Percentiles rank a stretch among this genome's conserved stretches.
Conservation (phyloP, 2,113 vertebrate species). For the Ptilonorhynchus violaceus region DNA sequence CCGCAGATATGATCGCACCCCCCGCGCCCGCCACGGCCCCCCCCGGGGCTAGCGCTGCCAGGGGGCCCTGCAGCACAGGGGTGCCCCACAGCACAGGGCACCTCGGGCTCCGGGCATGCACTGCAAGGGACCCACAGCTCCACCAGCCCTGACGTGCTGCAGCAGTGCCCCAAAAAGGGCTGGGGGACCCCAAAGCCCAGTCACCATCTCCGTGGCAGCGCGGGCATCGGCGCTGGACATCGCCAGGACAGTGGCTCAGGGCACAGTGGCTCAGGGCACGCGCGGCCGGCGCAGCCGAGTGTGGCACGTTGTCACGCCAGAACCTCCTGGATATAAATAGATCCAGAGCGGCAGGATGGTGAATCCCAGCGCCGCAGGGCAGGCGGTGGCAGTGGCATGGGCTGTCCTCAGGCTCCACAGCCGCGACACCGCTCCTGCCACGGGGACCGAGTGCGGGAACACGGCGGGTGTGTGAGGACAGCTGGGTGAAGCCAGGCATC, state of each 20-base stretch:
- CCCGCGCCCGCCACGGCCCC: neutral
- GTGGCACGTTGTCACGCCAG: conserved; percentile 8
- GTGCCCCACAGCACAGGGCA: neutral
- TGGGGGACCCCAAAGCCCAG: neutral
- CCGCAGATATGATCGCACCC: conserved; percentile 51
- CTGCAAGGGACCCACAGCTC: neutral
- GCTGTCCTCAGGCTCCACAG: neutral
- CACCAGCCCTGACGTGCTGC: fast-evolving
- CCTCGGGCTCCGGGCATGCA: neutral
- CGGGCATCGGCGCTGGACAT: neutral
- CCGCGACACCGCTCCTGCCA: neutral
- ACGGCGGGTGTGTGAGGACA: neutral
- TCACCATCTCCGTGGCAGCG: neutral
- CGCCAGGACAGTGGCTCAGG: neutral
- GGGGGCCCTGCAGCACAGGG: neutral
- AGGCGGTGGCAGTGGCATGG: neutral
- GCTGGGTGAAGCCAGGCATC: neutral
- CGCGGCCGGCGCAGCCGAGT: neutral
- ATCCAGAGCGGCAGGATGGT: neutral
- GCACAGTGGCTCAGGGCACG: neutral
- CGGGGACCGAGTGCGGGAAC: neutral
- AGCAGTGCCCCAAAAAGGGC: neutral
- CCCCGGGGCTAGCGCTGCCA: neutral
- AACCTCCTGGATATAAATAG: conserved; percentile 53
- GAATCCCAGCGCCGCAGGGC: conserved; percentile 52